These are phyloP conservation scores for Copsychus sechellarum DNA, from an alignment of 2,113 vertebrate species.

Conservation along the genomic window DNA sequence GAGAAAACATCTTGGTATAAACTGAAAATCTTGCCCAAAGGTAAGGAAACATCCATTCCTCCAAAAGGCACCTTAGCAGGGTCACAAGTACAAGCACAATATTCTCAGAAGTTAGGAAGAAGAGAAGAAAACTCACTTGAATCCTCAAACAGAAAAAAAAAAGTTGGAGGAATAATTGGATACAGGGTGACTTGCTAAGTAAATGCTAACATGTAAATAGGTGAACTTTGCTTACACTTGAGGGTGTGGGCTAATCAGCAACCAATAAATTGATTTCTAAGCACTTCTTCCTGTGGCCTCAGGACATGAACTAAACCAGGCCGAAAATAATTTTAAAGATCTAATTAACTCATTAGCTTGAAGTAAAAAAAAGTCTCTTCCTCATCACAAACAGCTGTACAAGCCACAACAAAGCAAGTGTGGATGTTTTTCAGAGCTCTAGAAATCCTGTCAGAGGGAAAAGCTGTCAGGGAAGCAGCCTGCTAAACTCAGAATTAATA, in stretches of 20 bases:
- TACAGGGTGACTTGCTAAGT: not conserved
- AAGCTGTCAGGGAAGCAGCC: not conserved
- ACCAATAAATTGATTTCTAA: not conserved
- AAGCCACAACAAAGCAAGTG: not conserved
- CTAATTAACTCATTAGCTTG: not conserved
- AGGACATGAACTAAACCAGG: not conserved
- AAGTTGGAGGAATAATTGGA: not conserved
- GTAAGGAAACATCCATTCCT: not conserved
- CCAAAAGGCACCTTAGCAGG: not conserved
- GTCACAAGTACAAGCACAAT: not conserved
- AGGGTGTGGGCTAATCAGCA: not conserved
- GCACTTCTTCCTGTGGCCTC: not conserved
- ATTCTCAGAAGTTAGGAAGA: not conserved
- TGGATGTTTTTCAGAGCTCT: not conserved
- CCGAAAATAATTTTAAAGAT: not conserved
- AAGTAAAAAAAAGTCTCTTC: not conserved
- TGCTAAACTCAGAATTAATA: not conserved
- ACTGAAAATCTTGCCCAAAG: not conserved
- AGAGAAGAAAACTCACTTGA: not conserved
- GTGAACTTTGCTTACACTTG: not conserved
- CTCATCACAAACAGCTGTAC: not conserved
- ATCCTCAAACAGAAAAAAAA: not conserved
- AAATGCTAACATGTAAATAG: not conserved
- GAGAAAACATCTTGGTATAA: rapidly evolving
- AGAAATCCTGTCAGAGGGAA: not conserved